Conservation (phyloP, 2,113 vertebrate species). For the Heterotis niloticus region DNA sequence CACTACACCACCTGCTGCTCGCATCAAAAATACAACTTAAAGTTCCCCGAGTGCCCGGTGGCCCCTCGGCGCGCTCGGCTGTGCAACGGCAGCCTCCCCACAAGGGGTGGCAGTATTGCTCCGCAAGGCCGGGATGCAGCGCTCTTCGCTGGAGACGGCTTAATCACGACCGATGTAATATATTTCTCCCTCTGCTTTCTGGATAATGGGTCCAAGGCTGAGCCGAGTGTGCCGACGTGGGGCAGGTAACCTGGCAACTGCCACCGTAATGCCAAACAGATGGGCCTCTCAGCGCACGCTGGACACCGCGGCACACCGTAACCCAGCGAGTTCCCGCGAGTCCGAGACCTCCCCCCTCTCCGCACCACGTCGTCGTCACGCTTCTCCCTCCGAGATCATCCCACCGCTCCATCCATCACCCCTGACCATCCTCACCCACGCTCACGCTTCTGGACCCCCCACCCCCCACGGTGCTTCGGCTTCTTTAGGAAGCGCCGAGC, state of each 20-base stretch:
- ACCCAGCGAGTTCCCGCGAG: slow-evolving; percentile 61
- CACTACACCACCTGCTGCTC: no score
- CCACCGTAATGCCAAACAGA: slow-evolving; percentile 71
- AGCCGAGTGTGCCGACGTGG: slow-evolving; percentile 62
- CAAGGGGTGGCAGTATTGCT: slow-evolving; percentile 58
- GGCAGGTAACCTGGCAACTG: slow-evolving; percentile 78
- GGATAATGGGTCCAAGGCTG: slow-evolving; percentile 58
- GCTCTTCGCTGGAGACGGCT: slow-evolving; percentile 64
- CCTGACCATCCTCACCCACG: neutral
- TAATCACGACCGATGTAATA: slow-evolving; percentile 63
- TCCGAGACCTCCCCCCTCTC: slow-evolving; percentile 39
- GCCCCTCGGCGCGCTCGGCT: neutral
- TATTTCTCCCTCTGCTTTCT: slow-evolving; percentile 60
- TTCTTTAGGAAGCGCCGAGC: no score
- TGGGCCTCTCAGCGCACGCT: slow-evolving; percentile 71
- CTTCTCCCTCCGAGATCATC: slow-evolving; percentile 33
- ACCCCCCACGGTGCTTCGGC: neutral
- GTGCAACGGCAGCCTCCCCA: slow-evolving; percentile 22
- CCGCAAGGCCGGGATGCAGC: slow-evolving; percentile 47
- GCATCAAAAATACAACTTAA: neutral
- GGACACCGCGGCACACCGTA: slow-evolving; percentile 61
- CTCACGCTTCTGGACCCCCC: neutral
- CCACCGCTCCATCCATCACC: slow-evolving; percentile 33
- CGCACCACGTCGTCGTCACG: slow-evolving; percentile 33
- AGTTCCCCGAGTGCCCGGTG: neutral